phyloP scores from a whole-genome alignment of 2,113 vertebrate species.

The Phyllostomus hastatus region DNA sequence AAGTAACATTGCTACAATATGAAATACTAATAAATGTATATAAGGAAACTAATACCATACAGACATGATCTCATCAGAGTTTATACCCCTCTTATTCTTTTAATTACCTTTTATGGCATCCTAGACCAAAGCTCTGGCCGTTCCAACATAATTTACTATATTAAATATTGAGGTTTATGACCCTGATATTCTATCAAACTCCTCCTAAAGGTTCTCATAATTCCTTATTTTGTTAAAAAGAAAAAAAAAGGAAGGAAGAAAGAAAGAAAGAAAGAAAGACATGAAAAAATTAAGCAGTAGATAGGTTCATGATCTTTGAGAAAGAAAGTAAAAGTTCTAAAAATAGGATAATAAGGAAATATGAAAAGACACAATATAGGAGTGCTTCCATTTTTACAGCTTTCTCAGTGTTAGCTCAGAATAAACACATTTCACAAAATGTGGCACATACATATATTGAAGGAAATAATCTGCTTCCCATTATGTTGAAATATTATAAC shows the following conservation, averaged over 20 bases:
- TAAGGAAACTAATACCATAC: constrained; percentile 24
- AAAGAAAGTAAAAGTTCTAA: constrained; percentile 41
- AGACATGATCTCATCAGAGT: constrained; percentile 51
- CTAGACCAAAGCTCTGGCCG: neutral
- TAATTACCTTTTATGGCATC: constrained; percentile 49
- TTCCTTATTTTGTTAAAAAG: constrained; percentile 25
- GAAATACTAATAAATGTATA: constrained; percentile 1
- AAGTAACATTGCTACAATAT: neutral
- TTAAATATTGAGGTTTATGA: constrained; percentile 14
- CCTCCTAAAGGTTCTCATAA: neutral
- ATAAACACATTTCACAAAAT: constrained; percentile 13
- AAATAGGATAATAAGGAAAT: neutral
- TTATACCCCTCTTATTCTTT: constrained; percentile 33
- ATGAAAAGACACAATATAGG: neutral
- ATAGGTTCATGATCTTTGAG: constrained; percentile 13
- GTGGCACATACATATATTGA: neutral
- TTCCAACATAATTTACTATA: neutral
- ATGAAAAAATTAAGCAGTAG: neutral
- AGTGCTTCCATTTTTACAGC: neutral
- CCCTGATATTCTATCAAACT: constrained; percentile 42
- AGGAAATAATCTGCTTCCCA: neutral
- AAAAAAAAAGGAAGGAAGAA: neutral
- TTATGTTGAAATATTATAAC: neutral
- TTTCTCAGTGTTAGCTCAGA: neutral
- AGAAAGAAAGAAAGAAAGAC: neutral